Conservation (phyloP, 2,797 vertebrate species). For the Vireo griseus region DNA sequence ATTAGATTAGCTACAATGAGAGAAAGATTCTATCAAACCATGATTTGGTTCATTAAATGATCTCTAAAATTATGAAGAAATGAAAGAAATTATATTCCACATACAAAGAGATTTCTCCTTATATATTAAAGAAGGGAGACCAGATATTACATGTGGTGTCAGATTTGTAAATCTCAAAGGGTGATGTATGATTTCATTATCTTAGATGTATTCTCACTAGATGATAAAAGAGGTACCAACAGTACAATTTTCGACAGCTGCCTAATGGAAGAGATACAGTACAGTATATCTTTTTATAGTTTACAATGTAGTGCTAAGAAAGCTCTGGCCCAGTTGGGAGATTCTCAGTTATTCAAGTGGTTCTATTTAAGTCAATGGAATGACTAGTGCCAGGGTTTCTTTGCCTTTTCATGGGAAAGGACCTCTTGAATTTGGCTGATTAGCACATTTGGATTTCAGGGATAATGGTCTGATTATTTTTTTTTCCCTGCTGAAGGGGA, state of each 20-base stretch:
- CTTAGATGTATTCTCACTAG: neutral
- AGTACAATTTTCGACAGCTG: neutral
- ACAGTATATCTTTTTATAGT: slow-evolving; percentile 20
- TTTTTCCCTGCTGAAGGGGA: neutral
- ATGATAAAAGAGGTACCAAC: slow-evolving; percentile 30
- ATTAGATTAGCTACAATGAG: slow-evolving; percentile 17
- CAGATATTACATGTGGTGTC: neutral
- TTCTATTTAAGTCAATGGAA: slow-evolving; percentile 27
- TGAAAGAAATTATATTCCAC: neutral
- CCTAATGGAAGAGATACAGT: neutral
- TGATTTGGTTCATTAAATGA: slow-evolving; percentile 23
- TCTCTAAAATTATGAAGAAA: slow-evolving; percentile 22
- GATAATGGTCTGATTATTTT: slow-evolving; percentile 14
- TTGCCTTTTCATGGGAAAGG: neutral
- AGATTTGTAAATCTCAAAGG: slow-evolving; percentile 12
- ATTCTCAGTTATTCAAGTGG: slow-evolving; percentile 1
- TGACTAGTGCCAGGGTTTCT: neutral
- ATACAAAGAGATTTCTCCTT: neutral
- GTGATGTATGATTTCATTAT: neutral
- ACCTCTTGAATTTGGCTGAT: slow-evolving; percentile 39
- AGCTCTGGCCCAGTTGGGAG: neutral
- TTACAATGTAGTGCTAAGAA: neutral
- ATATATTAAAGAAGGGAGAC: slow-evolving; percentile 18
- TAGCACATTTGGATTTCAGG: slow-evolving; percentile 36
- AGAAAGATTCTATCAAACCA: slow-evolving; percentile 1